Conservation (phyloP, 2,113 vertebrate genomes). For the Calonectris borealis region DNA sequence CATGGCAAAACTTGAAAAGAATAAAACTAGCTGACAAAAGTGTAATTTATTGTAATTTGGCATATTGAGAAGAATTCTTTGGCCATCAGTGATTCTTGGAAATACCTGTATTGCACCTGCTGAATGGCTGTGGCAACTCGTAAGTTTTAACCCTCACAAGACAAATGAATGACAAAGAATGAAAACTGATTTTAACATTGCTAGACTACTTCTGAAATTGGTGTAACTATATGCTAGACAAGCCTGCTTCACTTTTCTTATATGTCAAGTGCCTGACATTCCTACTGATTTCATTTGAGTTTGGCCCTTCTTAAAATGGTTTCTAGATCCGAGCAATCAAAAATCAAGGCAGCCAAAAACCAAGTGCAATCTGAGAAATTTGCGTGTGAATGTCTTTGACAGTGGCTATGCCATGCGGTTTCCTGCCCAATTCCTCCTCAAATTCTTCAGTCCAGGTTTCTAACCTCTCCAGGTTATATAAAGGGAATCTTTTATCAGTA, state of each 20-base stretch:
- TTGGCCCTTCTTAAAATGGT: background rate
- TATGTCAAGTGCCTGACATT: background rate
- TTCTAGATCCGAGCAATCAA: background rate
- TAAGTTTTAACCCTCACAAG: background rate
- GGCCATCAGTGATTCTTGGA: background rate
- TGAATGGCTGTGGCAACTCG: background rate
- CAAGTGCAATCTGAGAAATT: background rate
- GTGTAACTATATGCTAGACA: background rate
- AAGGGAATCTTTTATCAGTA: background rate
- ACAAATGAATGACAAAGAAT: background rate
- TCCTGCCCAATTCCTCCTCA: background rate
- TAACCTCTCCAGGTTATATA: background rate
- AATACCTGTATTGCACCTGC: background rate
- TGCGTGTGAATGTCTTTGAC: background rate
- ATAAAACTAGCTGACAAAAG: background rate
- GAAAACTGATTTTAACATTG: background rate
- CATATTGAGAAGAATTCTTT: background rate
- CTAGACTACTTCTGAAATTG: background rate
- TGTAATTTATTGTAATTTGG: background rate
- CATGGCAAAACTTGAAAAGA: background rate
- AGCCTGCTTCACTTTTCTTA: background rate
- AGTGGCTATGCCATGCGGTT: background rate
- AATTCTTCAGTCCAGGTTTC: background rate
- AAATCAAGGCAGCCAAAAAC: background rate
- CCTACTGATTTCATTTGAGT: background rate